These are phyloP conservation scores for Strigamia crassipes DNA, from an alignment of 2,888 invertebrate species.

Conservation along the genomic window DNA sequence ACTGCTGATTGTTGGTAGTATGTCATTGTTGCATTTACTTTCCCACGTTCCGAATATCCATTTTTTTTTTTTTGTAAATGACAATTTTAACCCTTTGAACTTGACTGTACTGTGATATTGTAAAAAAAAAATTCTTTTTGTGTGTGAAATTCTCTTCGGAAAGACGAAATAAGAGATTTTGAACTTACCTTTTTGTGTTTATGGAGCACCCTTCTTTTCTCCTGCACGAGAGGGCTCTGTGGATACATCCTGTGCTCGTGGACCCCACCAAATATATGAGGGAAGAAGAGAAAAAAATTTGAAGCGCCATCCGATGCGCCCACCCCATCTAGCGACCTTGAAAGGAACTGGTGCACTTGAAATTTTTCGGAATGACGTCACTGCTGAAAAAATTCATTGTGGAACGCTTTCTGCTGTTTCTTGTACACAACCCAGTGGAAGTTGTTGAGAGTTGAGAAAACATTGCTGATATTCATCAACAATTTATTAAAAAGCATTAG, in stretches of 20 bases:
- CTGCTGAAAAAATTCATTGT: background rate
- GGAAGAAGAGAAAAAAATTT: background rate
- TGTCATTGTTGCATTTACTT: background rate
- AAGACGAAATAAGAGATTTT: background rate
- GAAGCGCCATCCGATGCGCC: conserved; percentile 7
- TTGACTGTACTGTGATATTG: no score
- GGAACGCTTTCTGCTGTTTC: background rate
- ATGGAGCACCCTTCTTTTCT: background rate
- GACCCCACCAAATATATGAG: conserved; percentile 40
- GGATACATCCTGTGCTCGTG: conserved; percentile 13
- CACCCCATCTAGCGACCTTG: conserved; percentile 40
- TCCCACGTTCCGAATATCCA: background rate
- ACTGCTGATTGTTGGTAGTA: no score
- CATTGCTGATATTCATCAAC: background rate
- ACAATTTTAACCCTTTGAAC: conserved; percentile 2
- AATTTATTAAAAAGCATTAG: background rate
- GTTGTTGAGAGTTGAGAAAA: background rate
- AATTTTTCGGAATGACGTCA: conserved; percentile 5
- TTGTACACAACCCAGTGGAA: no score
- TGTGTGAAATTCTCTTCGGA: no score
- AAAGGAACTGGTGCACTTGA: conserved; percentile 37
- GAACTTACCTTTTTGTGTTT: background rate
- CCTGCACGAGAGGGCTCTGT: background rate
- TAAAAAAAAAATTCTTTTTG: no score
- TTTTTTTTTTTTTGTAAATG: background rate